Base-by-base conservation (phyloP, 2,113 vertebrate genomes). In the Lycocorax pyrrhopterus region DNA sequence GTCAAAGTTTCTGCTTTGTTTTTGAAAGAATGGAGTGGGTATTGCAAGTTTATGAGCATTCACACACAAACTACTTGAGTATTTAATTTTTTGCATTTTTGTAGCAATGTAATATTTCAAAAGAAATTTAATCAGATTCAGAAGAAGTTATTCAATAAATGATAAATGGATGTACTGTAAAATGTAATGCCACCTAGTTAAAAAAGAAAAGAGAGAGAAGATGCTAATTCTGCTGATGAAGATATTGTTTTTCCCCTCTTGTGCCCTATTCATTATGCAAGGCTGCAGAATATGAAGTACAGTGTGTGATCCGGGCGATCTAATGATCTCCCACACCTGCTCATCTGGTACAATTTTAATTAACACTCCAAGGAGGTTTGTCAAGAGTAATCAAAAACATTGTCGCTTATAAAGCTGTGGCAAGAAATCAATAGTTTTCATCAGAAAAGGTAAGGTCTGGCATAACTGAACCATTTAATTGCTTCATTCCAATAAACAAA, bases 331-430 rank as follows among this genome's bases (percentile, higher is more conserved):
- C 98, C 98, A 97, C 98, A 99, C 98, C 98, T 99, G 98, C 98
- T 98, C 98, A 98, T 98, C 98, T 98, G 99, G 98, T 98, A 97
- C 98, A 96, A 96, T 98, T 99, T 99, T 99, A 99, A 99, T 99
- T 99, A 99, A 98, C 98, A 98, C 98, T 98, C 98, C 97, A 98
- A 98, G 98, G 98, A 98, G 98, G 98, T 98, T 99, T 98, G 98
- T 98, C 98, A 98, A 97, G 98, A 98, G 98, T 98, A 99, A 99
- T 99, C 98, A 99, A 99, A 99, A 98, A 98, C 98, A 98, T 98
- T 98, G 98, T 99, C 98, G 97, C 98, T 98, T 98, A 98, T 98
- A 98, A 98, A 98, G 97, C 97, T 97, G 97, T 98, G 97, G 97
- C 98, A 98, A 98, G 97, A 98, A 98, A 98, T 98, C 98, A 98